Evolutionary conservation across 2,888 invertebrate genomes (phyloP), one percentile per base, ranked within the genome.

Genomic region (Amiota mariae): DNA sequence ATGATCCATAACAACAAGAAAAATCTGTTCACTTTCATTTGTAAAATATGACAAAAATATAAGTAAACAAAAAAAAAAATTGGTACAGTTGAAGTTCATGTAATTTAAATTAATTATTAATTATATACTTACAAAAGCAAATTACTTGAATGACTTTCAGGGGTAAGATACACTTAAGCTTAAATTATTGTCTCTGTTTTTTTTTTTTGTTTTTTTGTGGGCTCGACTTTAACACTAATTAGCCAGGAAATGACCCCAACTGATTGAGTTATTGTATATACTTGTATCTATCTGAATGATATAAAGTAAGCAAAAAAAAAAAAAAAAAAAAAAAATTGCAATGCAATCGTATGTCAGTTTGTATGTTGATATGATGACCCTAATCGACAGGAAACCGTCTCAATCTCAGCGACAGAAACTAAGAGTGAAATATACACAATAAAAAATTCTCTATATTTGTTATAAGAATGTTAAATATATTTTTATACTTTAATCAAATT

Each of bases 171-270:
- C 13, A 66, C 48, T 48, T 48, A 46, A 66, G 48, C n/a, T 9
- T 10, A 18, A 59, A 59, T 59, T 59, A 24, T 47, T 48, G 64
- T n/a, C 15, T 66, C 11, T 66, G 47, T 15, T 67, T 67, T 18
- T 15, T 67, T 13, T 20, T 67, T 20, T n/a, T n/a, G n/a, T n/a
- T 49, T 51, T 12, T 54, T 68, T 51, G n/a, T 54, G 51, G 24
- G 24, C 51, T 68, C 54, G 18, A 24, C 20, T 36, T 36, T 54
- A 54, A n/a, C 75, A 85, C 84, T 85, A 87, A 88, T 88, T 87
- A 87, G 87, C 79, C 86, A 87, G 88, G 87, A 87, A 87, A 88
- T 88, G 88, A 88, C 88, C 88, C 83, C 86, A 81, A 79, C 82
- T 68, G 51, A 51, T 68, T 68, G 67, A 68, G 51, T 48, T 68